Evolutionary conservation across 2,888 invertebrate genomes (phyloP), one percentile per base, ranked within the genome.

Genomic region (Megamerina dolium): DNA sequence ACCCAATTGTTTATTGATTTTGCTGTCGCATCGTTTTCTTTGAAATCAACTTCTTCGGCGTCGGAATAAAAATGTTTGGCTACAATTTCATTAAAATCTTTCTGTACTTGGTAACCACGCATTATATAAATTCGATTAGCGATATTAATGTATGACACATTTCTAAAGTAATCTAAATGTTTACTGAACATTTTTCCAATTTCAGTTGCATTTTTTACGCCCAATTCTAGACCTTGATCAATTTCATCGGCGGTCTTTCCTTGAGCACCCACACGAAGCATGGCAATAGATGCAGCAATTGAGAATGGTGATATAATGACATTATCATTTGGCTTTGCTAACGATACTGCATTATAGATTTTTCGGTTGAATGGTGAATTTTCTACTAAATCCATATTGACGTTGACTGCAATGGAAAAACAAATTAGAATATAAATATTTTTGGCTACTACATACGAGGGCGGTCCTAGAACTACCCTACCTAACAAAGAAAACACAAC

Each of bases 1-100:
- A 83, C 89, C 90, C 92, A 95, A 23, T 67, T 53, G 61, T 95
- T 96, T 34, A 96, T 90, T 0, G 61, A 67, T 1, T 66, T 56
- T 1, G 75, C 77, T 5, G 80, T 76, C 37, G 63, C 67, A 1
- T 54, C 59, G 12, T 73, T 70, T 6, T 76, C 50, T 1, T 38
- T 54, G 55, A 90, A 90, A 59, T 88, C 65, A 1, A 88, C 54
- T 43, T 73, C 73, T 56, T 84, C 76, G 4, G 81, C 76, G 13
- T 75, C 77, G 9, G 86, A 81, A 36, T 76, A 73, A 61, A 86
- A 88, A 21, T 79, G 69, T 30, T 78, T 75, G 9, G 75, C 64
- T 0, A 85, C 77, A 44, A 81, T 72, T 4, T 74, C 66, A 54
- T 78, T 74, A 51, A 82, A 81, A 17, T 72, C 61, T 0, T 75